phyloP scores from a whole-genome alignment of 30 jellyfish, hydroid and myxozoan species.

The Pelagia noctiluca region DNA sequence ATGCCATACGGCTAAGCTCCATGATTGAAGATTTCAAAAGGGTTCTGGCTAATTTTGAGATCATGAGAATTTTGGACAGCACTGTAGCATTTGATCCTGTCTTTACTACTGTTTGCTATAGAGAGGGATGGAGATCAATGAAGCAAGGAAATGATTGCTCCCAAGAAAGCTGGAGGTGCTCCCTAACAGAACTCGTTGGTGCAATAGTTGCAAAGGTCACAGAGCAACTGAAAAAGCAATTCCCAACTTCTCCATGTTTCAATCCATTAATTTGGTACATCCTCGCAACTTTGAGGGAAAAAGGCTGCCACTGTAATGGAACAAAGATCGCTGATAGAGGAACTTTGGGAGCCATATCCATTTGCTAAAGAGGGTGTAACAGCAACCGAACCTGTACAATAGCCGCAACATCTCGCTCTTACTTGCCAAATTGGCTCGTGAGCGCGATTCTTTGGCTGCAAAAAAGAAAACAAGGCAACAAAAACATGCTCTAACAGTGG shows the following conservation, averaged over 20 bases:
- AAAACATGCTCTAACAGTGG: neutral
- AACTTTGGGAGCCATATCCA: slow-evolving; percentile 10
- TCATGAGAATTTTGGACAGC: too few species aligned
- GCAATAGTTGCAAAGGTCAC: neutral
- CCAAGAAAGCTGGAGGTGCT: neutral
- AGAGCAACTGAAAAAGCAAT: neutral
- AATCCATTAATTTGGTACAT: neutral
- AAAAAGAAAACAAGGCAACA: neutral
- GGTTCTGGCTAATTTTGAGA: neutral
- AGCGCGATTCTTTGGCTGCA: slow-evolving; percentile 49
- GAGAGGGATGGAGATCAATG: slow-evolving; percentile 33
- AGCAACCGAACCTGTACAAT: slow-evolving; percentile 19
- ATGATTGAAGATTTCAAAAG: neutral
- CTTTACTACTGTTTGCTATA: neutral
- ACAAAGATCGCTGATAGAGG: neutral
- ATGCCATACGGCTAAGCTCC: slow-evolving; percentile 35
- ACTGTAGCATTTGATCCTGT: slow-evolving; percentile 4
- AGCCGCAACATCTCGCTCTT: slow-evolving; percentile 12
- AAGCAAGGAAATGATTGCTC: neutral
- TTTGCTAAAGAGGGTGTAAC: slow-evolving; percentile 19
- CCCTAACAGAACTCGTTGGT: neutral
- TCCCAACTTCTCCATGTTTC: neutral
- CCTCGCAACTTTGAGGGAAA: slow-evolving; percentile 7
- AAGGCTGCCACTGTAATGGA: too few species aligned
- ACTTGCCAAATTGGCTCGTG: slow-evolving; percentile 12